A percentile compares a stretch with the other conserved stretches of the same genome.
Conservation (phyloP, 2,797 vertebrate species). For the Nasua narica region DNA sequence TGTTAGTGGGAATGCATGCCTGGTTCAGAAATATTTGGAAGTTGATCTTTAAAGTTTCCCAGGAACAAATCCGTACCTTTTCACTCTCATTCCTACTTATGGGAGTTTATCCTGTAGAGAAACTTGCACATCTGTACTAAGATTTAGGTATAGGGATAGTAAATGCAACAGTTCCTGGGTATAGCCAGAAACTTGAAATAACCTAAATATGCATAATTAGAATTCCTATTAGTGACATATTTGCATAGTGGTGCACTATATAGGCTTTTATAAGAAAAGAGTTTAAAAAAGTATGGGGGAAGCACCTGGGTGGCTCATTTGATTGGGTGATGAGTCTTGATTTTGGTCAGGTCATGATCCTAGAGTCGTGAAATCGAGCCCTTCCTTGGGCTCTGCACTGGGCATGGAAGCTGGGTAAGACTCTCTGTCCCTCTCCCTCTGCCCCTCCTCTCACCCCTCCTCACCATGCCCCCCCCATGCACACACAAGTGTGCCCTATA, state of each 20-base stretch:
- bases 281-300: background rate
- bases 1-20: background rate
- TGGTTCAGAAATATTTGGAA: background rate
- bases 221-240: background rate
- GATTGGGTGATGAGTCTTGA: background rate
- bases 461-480: too few species aligned
- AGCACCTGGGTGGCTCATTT: background rate
- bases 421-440: background rate
- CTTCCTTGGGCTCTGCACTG: background rate
- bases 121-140: background rate
- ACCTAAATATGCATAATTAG: background rate
- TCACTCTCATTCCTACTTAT: rapidly evolving
- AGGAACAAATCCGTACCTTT: background rate
- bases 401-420: background rate
- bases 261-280: background rate
- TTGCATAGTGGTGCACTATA: background rate
- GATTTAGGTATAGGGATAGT: background rate
- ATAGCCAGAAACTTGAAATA: background rate
- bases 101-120: background rate
- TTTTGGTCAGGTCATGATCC: background rate
- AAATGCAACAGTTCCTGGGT: too few species aligned
- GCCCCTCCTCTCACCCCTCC: background rate
- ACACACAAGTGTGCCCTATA: too few species aligned
- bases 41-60: background rate
- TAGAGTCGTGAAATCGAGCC: background rate